phyloP scores from a whole-genome alignment of 2,113 vertebrate species.

The Ploceus nigricollis region DNA sequence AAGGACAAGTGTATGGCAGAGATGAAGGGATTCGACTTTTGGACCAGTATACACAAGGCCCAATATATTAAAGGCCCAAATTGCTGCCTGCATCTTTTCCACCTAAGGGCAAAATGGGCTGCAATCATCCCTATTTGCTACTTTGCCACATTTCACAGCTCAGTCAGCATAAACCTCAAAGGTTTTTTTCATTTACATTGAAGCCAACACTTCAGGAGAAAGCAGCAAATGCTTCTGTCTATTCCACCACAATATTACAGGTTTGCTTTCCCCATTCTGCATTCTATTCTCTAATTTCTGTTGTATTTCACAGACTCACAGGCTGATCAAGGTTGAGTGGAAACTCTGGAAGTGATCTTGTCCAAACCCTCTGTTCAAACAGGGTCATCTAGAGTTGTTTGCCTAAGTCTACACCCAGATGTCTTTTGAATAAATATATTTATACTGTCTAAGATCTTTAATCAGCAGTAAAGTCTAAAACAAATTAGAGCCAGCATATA shows the following conservation, averaged over 20 bases:
- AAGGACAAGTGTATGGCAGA: background rate
- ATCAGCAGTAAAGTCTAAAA: background rate
- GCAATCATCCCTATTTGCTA: background rate
- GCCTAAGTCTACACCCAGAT: background rate
- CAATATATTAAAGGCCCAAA: background rate
- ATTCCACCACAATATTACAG: background rate
- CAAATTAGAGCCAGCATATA: background rate
- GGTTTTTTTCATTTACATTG: background rate
- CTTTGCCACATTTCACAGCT: background rate
- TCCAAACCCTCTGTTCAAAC: background rate
- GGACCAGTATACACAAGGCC: background rate
- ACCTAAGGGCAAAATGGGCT: background rate
- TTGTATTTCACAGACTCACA: background rate
- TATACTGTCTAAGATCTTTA: background rate
- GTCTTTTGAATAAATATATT: background rate
- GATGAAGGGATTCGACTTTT: background rate
- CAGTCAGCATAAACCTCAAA: background rate
- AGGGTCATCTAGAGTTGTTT: background rate
- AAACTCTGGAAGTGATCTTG: background rate
- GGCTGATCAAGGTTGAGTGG: background rate
- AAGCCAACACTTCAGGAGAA: background rate
- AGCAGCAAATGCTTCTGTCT: background rate
- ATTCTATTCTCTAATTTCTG: background rate
- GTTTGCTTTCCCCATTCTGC: background rate
- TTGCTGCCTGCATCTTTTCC: background rate